Evolutionary conservation across 2,888 invertebrate species (phyloP), one percentile per base, ranked within the genome.

Genomic region (Ormia ochracea): DNA sequence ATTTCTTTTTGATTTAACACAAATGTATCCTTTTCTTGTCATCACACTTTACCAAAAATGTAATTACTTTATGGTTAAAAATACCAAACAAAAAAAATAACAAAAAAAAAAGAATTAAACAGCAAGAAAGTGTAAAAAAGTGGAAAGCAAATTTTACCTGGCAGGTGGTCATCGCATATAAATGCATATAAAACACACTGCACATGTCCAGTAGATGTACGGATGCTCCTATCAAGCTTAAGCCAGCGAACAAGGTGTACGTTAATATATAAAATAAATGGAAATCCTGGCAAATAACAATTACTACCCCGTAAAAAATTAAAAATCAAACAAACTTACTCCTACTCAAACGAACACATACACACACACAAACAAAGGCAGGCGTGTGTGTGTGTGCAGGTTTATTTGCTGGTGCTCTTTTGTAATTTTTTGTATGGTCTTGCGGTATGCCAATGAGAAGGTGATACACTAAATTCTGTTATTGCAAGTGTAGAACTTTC

Each of bases 61-160:
- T 78, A 78, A 78, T 78, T 78, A 78, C 72, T 66, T 78, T 72
- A 66, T 72, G 72, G 72, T 78, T 61, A 66, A 59, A 70, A 63
- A 23, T 19, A 31, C 38, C 5, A 21, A 58, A 63, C 45, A 58
- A 28, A 28, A 28, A 28, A 4, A 4, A 28, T 28, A 28, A 38
- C 28, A 21, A 14, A 50, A 43, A 5, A 28, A n/a, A n/a, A n/a
- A n/a, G n/a, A n/a, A n/a, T n/a, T n/a, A n/a, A n/a, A 0, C 23
- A 61, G 3, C 19, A 26, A 23, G 65, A 28, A 3, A 28, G 43
- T 12, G 12, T 17, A 59, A 33, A 68, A 75, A 1, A 31, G 31
- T 17, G 17, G 38, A 33, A 50, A 28, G 9, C 10, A 43, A 14
- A 56, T 31, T 38, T 33, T 12, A 65, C 26, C 33, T 36, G 50